Evolutionary conservation across 2,888 invertebrate species (phyloP), one percentile per base, ranked within the genome.

Genomic region (Ochropacha duplaris): DNA sequence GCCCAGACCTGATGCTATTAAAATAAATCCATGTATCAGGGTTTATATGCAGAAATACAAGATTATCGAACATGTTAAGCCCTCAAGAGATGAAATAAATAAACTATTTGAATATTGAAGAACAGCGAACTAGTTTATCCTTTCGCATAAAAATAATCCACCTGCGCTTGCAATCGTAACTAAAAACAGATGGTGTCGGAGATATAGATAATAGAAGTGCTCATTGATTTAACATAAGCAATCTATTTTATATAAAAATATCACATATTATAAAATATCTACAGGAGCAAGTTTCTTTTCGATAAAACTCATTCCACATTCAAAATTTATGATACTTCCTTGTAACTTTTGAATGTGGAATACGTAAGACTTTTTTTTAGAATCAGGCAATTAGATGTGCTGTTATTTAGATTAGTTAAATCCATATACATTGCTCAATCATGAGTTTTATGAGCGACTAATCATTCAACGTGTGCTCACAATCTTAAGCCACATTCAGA

Each of bases 91-190:
- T 64, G 58, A 66, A 66, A 71, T 74, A 66, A 63, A 69, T 71
- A 70, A 65, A 49, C 55, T 61, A 68, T 65, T 68, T 73, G 64
- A 72, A 71, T 72, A 71, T 69, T 62, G 58, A 66, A 69, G 22
- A 44, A 5, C 51, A 54, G 36, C 49, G 50, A 49, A 64, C 61
- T 60, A 63, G 64, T 64, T 65, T 66, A 63, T 61, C 54, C 57
- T 56, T 62, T 59, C 58, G 61, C 68, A 64, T 72, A 68, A 69
- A 78, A 72, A 66, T 67, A 65, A 65, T 62, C 57, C 57, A 62
- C 57, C 57, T 56, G 54, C 61, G 36, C 44, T n/a, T 51, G 22
- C 49, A 59, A 44, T 44, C 44, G 44, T 44, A 44, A 44, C 44
- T 44, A 44, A 44, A 44, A 44, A 44, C 44, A 44, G 19, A 44